Conservation (phyloP, 2,888 invertebrate genomes). For the Apamea monoglypha region DNA sequence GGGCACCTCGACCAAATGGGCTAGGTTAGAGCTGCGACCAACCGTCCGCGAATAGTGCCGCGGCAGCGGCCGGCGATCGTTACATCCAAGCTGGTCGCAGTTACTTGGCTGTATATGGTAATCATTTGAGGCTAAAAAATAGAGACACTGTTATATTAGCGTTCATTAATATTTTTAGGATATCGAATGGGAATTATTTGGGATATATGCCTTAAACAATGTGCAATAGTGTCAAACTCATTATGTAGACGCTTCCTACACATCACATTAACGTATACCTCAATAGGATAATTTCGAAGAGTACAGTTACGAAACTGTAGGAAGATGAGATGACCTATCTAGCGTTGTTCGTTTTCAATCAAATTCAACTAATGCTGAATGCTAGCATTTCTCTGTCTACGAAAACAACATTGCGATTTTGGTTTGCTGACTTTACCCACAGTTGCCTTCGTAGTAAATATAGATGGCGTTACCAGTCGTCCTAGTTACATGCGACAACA, state of each 20-base stretch:
- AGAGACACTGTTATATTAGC: too few species aligned
- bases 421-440: background rate
- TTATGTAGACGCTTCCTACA: background rate
- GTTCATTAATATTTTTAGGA: background rate
- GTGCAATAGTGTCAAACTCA: background rate
- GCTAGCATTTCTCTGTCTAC: too few species aligned
- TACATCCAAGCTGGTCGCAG: too few species aligned
- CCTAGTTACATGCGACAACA: background rate
- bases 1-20: too few species aligned
- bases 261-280: background rate
- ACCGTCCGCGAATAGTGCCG: too few species aligned
- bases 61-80: too few species aligned
- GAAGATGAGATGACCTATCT: too few species aligned
- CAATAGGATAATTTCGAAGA: background rate
- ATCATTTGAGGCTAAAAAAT: background rate
- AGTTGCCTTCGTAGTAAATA: background rate
- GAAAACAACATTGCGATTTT: background rate
- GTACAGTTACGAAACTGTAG: background rate
- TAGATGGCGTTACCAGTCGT: slow-evolving; percentile 15
- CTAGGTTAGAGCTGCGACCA: too few species aligned
- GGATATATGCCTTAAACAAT: too few species aligned
- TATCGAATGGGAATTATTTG: background rate
- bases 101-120: too few species aligned
- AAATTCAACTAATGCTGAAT: too few species aligned
- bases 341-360: background rate